Evolutionary conservation across 2,888 invertebrate genomes (phyloP), one percentile per base, ranked within the genome.

Genomic region (Hetaerina titia): DNA sequence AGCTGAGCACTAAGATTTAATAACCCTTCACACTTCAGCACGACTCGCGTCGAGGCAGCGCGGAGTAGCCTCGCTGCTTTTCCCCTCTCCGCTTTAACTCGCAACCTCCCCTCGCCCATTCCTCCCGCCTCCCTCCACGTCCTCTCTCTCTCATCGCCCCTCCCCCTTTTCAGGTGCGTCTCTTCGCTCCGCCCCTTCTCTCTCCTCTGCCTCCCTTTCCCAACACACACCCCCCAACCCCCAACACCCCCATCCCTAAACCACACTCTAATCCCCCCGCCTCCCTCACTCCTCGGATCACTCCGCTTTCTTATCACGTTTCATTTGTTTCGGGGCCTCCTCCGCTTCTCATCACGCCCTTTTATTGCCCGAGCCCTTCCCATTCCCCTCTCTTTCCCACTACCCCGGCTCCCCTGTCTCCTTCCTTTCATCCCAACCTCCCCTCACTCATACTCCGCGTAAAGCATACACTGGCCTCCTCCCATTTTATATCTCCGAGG

Each of bases 231-330:
- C n/a, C 13, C 45, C 13, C 87, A 6, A 17, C 6, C 11, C 45
- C 45, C 45, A 45, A 45, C 45, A 45, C 4, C 45, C 45, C 45
- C 45, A 45, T 45, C 45, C 45, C 45, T 45, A 45, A 45, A 45
- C 45, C 45, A 45, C 45, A 45, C 45, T 45, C 45, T 45, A 45
- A 45, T 45, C 45, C 45, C 45, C 45, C 22, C 69, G 0, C 31
- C 56, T 56, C 69, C n/a, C n/a, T 13, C 45, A 56, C 56, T 92
- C 89, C 15, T n/a, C n/a, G 2, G 89, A 58, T 92, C 92, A 92
- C 92, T 92, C 69, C 92, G 92, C 69, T 92, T 92, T 92, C 92
- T 92, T 92, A 92, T 92, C 92, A 92, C 92, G 92, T 92, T 92
- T 92, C 92, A 92, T 92, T 92, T 92, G 69, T 92, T 92, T 92